Evolutionary conservation across 2,797 vertebrate species (phyloP), one percentile per base, ranked within the genome.

Genomic region (Gila robusta): DNA sequence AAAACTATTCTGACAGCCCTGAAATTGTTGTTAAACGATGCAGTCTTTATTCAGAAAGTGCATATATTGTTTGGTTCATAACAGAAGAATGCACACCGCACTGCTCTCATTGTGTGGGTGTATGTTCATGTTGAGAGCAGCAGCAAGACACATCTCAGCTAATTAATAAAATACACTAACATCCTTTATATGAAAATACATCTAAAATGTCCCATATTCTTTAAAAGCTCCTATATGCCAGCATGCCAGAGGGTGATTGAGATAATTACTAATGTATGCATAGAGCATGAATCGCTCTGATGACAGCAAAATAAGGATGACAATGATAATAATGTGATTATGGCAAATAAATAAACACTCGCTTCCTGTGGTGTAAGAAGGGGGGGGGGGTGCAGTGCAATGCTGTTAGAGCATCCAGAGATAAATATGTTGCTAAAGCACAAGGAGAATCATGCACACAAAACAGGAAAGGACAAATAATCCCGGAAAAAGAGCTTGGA

Each of bases 231-330:
- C 71, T 67, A 84, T 37, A 84, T 81, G 71, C 67, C 87, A 41
- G 82, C 37, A 82, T 87, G 81, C 84, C 84, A 52, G 35, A 83
- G 71, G 79, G 32, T 87, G 85, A 89, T 54, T 49, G 82, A 87
- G 86, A 77, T 79, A 82, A 88, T 85, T 64, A 88, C 62, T 80
- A 79, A 87, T 85, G 17, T 54, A 87, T 71, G 82, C 69, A 81
- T 62, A 66, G 73, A 11, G 81, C 59, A 85, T 39, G 56, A 41
- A 86, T 84, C 39, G 41, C 86, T 79, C 56, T 74, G 47, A 87
- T 79, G 84, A 89, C 79, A 80, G 84, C 59, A 70, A 52, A 84
- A 84, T 86, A 89, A 88, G 77, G 54, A 84, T 69, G 54, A 62
- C 71, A 84, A 89, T 79, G 80, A 88, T 28, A 39, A 62, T 80